Base-by-base conservation (phyloP, 2,888 invertebrate species). In the Peribatodes rhomboidaria region DNA sequence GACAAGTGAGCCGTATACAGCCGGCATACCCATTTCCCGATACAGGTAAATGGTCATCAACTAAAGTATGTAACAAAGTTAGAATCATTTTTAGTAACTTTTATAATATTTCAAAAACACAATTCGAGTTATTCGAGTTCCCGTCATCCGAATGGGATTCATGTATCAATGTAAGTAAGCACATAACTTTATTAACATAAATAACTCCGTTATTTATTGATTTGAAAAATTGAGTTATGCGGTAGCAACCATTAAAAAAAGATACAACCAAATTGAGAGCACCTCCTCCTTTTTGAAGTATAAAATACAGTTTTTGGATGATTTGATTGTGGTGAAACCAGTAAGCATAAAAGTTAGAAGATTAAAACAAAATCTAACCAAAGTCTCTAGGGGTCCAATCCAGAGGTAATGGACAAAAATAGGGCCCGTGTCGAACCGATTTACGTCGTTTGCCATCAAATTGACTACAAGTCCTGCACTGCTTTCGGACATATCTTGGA, bases 391-490 rank as follows among this genome's bases (percentile, higher is more conserved):
- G 0, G 97, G 97, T 20, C 96, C 96, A 61, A 97, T 94, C 96
- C 97, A 96, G 14, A 97, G 90, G 76, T 96, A 97, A 81, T 97
- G 96, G 0, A 95, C 85, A 76, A 96, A 96, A 16, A 96, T 84
- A 0, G 95, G 94, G 8, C 95, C 95, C 69, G 95, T 93, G 79
- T 97, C 97, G 78, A 97, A 96, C 69, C 96, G 93, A 72, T 95
- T 95, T 1, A 97, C 96, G 79, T 97, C 97, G 73, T 96, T 97
- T 20, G 97, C 96, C 88, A 97, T 90, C 13, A 95, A 80, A 78
- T 95, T 95, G 0, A 95, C 90, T 16, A 95, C 94, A 71, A 94
- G 83, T 0, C 93, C 93, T 0, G 87, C 92, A 59, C 87, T 87
- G 68, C 76, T 88, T 62, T 92, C 92, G 0, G 90, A 83, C 79